Base-by-base conservation (phyloP, 1,140 invertebrate genomes). In the Leptestheria dahalacensis region DNA sequence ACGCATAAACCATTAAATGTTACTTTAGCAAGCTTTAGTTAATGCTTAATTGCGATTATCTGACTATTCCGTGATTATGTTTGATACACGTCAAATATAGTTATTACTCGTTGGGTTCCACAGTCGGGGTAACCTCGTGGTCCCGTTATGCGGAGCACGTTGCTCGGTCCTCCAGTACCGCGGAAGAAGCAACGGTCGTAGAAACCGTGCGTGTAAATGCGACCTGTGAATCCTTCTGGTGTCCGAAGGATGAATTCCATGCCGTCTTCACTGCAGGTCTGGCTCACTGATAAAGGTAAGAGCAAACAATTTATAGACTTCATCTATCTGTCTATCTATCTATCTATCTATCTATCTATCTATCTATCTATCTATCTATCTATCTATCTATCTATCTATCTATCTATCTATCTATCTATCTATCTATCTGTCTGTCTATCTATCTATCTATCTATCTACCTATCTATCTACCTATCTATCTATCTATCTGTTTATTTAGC, bases 241-340 rank as follows among this genome's bases (percentile, higher is more conserved):
- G 89, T 88, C 52, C 85, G 76, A 18, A 93, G 73, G 1, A 86
- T 91, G 66, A 94, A 92, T 70, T 91, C 89, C 88, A 94, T 93
- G 0, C 89, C 90, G 70, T 91, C 88, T 73, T 91, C 86, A 66
- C 85, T 91, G 71, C 90, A 94, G 1, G 85, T 82, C 79, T 93
- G 89, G 58, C 83, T 86, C 29, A 94, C 90, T 91, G 66, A 52
- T 23, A 12, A n/a, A 57, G 21, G 11, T 25, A n/a, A 60, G 29
- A 29, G 24, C 2, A 23, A 48, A 57, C 50, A 55, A 33, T 28
- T 49, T 3, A 62, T 29, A 29, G 6, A 9, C 18, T 23, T 51
- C 23, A 51, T 51, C 6, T 51, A 9, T 51, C 6, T 9, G 18
- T 18, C 11, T 51, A 18, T 51, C 6, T 51, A n/a, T n/a, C n/a